Evolutionary conservation across 1,140 invertebrate species (phyloP).

Genomic region (Wasmannia auropunctata): DNA sequence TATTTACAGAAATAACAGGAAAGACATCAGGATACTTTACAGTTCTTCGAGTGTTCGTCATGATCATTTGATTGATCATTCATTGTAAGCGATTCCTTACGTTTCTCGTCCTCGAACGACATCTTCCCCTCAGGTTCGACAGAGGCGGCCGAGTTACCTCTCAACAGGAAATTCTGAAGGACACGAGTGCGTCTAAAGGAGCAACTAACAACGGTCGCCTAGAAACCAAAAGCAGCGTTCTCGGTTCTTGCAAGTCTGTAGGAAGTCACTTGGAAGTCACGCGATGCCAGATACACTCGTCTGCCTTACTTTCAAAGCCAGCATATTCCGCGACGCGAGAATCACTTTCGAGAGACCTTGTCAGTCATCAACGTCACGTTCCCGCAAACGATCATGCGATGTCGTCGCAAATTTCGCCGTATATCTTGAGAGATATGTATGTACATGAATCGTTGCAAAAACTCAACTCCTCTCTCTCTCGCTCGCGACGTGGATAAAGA

Average conservation of each 20-base stretch:
- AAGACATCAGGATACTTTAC: not conserved
- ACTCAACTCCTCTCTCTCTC: not conserved
- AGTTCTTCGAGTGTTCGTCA: not conserved
- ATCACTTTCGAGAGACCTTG: conserved; percentile 5
- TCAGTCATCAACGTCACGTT: conserved; percentile 1
- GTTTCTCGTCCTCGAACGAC: conserved; percentile 69
- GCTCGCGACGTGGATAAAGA: too few relatives aligned
- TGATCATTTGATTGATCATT: not conserved
- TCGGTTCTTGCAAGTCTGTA: too few relatives aligned
- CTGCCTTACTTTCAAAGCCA: conserved; percentile 62
- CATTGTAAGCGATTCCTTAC: conserved; percentile 56
- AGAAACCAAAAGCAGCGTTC: conserved; percentile 64
- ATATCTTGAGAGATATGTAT: not conserved
- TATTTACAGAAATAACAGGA: conserved; percentile 63
- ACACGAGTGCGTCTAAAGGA: not conserved
- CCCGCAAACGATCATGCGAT: not conserved
- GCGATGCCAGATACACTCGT: conserved; percentile 3
- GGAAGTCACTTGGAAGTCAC: conserved; percentile 30
- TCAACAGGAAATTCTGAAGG: conserved; percentile 36
- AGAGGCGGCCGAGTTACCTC: conserved; percentile 23
- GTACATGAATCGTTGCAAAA: not conserved
- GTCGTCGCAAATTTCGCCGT: not conserved
- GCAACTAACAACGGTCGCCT: conserved; percentile 57
- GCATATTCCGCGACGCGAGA: conserved; percentile 46
- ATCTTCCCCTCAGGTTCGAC: conserved; percentile 31